Percentiles rank a stretch among this genome's conserved stretches.
Conservation (phyloP, 1,140 invertebrate genomes). For the Papilio glaucus region DNA sequence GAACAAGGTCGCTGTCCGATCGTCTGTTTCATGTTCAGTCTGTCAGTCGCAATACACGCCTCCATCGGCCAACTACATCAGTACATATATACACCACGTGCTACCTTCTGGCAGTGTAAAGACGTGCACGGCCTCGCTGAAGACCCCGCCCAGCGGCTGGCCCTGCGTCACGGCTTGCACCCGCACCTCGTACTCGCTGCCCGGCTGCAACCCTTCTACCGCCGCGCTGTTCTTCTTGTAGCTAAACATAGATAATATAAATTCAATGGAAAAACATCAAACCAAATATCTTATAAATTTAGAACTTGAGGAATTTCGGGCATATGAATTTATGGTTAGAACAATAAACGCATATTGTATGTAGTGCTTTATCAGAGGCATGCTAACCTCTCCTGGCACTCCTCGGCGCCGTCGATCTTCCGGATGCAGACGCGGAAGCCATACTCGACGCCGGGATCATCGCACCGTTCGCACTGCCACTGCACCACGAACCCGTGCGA, state of each 20-base stretch:
- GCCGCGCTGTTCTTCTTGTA: conserved; percentile 47
- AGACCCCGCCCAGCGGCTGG: conserved; percentile 39
- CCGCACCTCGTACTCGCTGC: conserved; percentile 62
- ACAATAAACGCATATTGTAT: too few relatives aligned
- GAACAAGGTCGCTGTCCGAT: too few relatives aligned
- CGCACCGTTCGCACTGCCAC: conserved; percentile 56
- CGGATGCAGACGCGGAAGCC: conserved; percentile 57
- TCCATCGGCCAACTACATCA: too few relatives aligned
- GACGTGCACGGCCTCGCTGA: conserved; percentile 50
- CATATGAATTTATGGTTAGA: too few relatives aligned
- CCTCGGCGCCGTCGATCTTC: conserved; percentile 47
- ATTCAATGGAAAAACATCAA: too few relatives aligned
- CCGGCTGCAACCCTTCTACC: conserved; percentile 55
- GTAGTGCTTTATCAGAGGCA: too few relatives aligned
- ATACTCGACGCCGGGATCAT: conserved; percentile 38
- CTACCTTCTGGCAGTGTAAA: conserved; percentile 57
- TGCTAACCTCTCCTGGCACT: conserved; percentile 58
- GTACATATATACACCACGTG: too few relatives aligned
- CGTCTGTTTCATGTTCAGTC: too few relatives aligned
- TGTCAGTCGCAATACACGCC: too few relatives aligned
- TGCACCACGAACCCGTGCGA: conserved; percentile 50
- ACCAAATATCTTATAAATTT: too few relatives aligned
- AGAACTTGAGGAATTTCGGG: too few relatives aligned
- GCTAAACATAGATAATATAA: conserved; percentile 45
- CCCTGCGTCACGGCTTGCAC: conserved; percentile 52